Evolutionary conservation across 2,888 invertebrate genomes (phyloP).

Genomic region (Lycocerus yunnanus): DNA sequence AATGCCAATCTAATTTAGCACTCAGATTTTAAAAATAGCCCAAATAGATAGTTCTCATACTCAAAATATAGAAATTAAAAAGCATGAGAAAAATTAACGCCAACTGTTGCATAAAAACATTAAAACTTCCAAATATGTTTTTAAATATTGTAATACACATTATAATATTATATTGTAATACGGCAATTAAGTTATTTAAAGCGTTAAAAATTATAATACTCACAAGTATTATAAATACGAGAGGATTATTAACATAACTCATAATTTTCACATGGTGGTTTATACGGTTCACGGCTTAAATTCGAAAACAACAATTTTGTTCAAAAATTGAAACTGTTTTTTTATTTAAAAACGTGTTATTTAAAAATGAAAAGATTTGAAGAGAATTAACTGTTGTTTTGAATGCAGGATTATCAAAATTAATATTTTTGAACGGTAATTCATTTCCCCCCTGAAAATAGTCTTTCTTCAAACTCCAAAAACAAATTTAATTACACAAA

Average conservation of each 20-base stretch:
- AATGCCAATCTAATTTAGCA: not conserved
- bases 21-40: not conserved
- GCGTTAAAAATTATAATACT: not conserved
- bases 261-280: not conserved
- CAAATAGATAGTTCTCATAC: not conserved
- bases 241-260: not conserved
- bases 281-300: not conserved
- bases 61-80: not conserved
- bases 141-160: not conserved
- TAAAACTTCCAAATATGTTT: not conserved
- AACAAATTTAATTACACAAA: too few relatives aligned
- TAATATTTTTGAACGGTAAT: too few relatives aligned
- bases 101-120: not conserved
- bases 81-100: not conserved
- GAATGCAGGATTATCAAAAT: too few relatives aligned
- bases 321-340: too few relatives aligned
- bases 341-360: too few relatives aligned
- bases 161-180: too few relatives aligned
- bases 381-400: too few relatives aligned
- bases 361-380: too few relatives aligned
- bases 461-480: too few relatives aligned
- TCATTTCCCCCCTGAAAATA: too few relatives aligned
- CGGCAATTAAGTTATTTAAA: conserved; percentile 3
- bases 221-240: not conserved
- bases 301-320: not conserved